A percentile compares a stretch with the other conserved stretches of the same genome.
phyloP scores from a whole-genome alignment of 30 jellyfish, hydroid and myxozoan genomes.

The Aurelia aurita complex sp. Pacific region DNA sequence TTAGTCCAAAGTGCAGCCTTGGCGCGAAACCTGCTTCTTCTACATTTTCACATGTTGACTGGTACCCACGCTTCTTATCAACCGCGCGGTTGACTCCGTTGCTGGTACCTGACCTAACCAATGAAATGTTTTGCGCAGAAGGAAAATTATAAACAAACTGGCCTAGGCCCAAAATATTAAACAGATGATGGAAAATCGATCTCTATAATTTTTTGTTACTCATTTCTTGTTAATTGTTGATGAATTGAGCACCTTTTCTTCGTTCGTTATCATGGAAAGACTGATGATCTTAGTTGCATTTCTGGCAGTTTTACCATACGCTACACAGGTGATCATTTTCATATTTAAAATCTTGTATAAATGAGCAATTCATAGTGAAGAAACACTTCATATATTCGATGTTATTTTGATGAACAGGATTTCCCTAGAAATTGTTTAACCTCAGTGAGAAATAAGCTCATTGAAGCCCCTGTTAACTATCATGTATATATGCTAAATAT shows the following conservation, averaged over 20 bases:
- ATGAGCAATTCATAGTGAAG: too few relatives aligned
- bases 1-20: too few relatives aligned
- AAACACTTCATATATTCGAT: too few relatives aligned
- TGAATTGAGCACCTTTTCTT: too few relatives aligned
- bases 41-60: constrained; percentile 1
- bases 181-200: constrained; percentile 7
- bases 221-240: background rate
- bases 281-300: background rate
- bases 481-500: background rate
- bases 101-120: constrained; percentile 76
- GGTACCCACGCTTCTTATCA: constrained; percentile 25
- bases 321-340: constrained; percentile 14
- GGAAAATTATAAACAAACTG: constrained; percentile 23
- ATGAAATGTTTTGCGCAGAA: constrained; percentile 1
- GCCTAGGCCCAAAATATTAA: constrained; percentile 3
- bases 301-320: background rate
- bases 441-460: background rate
- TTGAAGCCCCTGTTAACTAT: background rate
- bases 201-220: background rate
- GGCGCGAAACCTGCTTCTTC: constrained; percentile 4
- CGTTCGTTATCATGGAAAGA: background rate
- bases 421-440: background rate
- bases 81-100: constrained; percentile 75
- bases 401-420: background rate
- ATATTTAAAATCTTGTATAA: background rate